Conservation (phyloP, 2,888 invertebrate species). For the Limnephilus marmoratus region DNA sequence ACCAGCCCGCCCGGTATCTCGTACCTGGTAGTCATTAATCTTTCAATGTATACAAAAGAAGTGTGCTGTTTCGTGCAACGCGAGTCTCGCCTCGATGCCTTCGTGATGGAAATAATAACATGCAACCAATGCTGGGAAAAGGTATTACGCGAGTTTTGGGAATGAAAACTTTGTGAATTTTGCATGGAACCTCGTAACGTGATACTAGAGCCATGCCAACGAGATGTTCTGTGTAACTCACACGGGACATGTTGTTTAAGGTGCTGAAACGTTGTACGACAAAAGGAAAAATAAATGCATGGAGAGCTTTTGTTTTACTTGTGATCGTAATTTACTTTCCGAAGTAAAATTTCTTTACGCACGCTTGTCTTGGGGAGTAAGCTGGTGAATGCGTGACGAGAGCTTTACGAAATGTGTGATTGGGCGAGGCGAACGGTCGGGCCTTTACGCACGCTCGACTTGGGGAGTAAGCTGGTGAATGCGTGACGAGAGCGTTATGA, state of each 20-base stretch:
- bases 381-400: too few species aligned
- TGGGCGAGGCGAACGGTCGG: too few species aligned
- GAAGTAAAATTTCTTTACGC: too few species aligned
- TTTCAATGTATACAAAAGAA: slow-evolving; percentile 62
- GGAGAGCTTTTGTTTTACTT: background rate
- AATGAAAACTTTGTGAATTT: background rate
- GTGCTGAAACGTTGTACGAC: background rate
- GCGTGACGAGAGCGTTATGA: too few species aligned
- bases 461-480: too few species aligned
- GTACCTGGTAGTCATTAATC: slow-evolving; percentile 56
- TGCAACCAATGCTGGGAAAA: slow-evolving; percentile 21
- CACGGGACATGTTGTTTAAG: background rate
- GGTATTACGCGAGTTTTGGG: background rate
- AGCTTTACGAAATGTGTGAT: too few species aligned
- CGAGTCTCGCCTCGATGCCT: slow-evolving; percentile 19
- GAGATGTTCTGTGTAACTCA: background rate
- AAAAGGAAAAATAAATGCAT: background rate
- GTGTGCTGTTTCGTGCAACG: slow-evolving; percentile 46
- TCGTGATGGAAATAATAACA: background rate
- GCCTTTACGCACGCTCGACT: too few species aligned
- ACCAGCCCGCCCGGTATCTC: slow-evolving; percentile 11
- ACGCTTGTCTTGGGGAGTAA: too few species aligned
- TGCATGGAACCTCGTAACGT: background rate
- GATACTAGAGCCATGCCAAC: background rate
- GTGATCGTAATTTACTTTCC: background rate